Conservation (phyloP, 2,888 invertebrate species). For the Arge pagana region DNA sequence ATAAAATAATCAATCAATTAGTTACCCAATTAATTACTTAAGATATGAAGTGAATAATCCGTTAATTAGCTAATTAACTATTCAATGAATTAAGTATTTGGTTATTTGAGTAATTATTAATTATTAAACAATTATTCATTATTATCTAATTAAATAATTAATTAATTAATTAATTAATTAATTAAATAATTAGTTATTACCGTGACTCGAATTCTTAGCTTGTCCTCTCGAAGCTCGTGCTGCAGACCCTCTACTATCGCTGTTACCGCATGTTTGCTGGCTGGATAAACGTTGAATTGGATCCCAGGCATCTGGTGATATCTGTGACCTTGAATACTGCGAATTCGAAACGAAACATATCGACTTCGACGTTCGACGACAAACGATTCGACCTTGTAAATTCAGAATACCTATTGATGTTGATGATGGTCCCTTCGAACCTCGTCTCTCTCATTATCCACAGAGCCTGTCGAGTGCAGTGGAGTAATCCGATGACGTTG, state of each 20-base stretch:
- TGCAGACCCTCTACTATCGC: slow-evolving; percentile 64
- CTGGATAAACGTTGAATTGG: slow-evolving; percentile 61
- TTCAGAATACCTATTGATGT: slow-evolving; percentile 38
- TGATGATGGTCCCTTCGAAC: slow-evolving; percentile 38
- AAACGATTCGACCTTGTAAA: not conserved
- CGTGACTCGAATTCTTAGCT: slow-evolving; percentile 39
- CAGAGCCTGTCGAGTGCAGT: slow-evolving; percentile 40
- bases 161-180: not conserved
- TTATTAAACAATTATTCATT: too few relatives aligned
- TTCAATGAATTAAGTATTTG: too few relatives aligned
- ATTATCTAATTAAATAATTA: not conserved
- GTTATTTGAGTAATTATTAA: too few relatives aligned
- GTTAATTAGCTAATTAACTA: too few relatives aligned
- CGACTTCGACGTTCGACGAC: not conserved
- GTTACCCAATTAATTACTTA: too few relatives aligned
- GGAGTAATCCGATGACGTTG: slow-evolving; percentile 43
- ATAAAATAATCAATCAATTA: too few relatives aligned
- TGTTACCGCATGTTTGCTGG: slow-evolving; percentile 64
- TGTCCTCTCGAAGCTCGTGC: slow-evolving; percentile 58
- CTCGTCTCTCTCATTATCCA: slow-evolving; percentile 38
- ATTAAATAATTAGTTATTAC: slow-evolving; percentile 29
- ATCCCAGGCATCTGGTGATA: slow-evolving; percentile 53
- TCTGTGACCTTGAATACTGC: slow-evolving; percentile 56
- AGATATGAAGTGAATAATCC: too few relatives aligned
- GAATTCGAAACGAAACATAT: slow-evolving; percentile 16